Percentiles rank a stretch among this genome's conserved stretches.
Evolutionary conservation across 2,797 vertebrate genomes (phyloP).

Genomic region (Todus mexicanus): DNA sequence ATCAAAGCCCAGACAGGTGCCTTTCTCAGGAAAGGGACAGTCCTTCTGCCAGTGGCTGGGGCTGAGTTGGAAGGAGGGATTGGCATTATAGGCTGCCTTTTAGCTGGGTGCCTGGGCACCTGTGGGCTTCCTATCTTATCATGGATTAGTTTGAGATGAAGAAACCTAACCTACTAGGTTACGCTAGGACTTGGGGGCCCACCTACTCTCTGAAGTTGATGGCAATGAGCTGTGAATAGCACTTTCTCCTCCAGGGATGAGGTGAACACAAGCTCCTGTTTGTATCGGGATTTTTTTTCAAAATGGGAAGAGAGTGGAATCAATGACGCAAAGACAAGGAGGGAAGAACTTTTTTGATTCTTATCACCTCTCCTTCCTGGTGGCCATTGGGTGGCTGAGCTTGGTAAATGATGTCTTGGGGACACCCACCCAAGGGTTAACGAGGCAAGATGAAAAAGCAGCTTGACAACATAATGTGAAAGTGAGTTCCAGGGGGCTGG

Average conservation of each 20-base stretch:
- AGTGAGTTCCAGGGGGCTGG: background rate
- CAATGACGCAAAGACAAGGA: background rate
- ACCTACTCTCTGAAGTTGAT: background rate
- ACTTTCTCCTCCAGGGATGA: background rate
- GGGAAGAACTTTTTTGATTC: background rate
- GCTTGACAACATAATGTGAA: background rate
- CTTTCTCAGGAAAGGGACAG: background rate
- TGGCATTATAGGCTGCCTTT: background rate
- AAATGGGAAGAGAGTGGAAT: background rate
- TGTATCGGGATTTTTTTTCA: background rate
- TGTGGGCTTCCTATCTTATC: background rate
- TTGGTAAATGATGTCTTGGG: background rate
- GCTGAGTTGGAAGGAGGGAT: background rate
- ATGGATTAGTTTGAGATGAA: background rate
- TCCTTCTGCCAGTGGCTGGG: background rate
- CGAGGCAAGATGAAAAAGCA: background rate
- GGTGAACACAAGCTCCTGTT: background rate
- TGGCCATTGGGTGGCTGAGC: background rate
- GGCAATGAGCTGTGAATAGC: background rate
- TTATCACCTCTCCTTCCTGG: background rate
- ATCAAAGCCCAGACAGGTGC: background rate
- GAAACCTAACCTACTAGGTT: background rate
- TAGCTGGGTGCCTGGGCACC: background rate
- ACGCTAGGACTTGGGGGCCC: background rate
- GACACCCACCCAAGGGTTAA: background rate